phyloP scores from a whole-genome alignment of 2,797 vertebrate species.

The Agapornis canus region DNA sequence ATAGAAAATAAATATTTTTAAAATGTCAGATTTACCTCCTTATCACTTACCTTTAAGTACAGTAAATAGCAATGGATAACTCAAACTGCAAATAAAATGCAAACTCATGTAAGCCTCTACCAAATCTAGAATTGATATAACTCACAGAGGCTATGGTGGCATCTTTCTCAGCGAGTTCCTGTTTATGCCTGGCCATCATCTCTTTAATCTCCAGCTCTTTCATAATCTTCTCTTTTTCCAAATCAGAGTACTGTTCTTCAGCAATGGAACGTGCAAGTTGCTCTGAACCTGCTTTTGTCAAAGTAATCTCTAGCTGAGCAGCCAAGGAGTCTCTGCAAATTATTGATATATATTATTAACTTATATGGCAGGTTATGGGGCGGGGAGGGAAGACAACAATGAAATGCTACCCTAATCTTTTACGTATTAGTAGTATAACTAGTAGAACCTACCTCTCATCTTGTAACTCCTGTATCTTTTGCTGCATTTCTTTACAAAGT shows the following conservation, averaged over 20 bases:
- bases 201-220: conserved; percentile 98
- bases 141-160: conserved; percentile 93
- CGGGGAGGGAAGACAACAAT: not conserved
- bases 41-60: not conserved
- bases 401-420: not conserved
- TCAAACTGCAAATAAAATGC: not conserved
- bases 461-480: conserved; percentile 87
- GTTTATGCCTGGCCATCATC: conserved; percentile 92
- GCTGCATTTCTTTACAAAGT: conserved; percentile 86
- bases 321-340: conserved; percentile 88
- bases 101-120: not conserved
- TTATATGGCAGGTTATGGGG: not conserved
- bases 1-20: not conserved
- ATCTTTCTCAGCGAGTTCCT: conserved; percentile 93
- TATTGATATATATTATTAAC: not conserved
- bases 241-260: conserved; percentile 93
- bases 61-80: not conserved
- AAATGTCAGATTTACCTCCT: not conserved
- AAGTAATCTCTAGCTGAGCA: conserved; percentile 88
- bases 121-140: not conserved
- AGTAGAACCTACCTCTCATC: conserved; percentile 86
- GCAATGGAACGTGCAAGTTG: conserved; percentile 94
- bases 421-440: not conserved
- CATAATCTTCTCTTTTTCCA: conserved; percentile 99
- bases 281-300: conserved; percentile 94